Percentiles rank a stretch among this genome's conserved stretches.
These are phyloP conservation scores for Ataeniobius toweri DNA, from an alignment of 2,797 vertebrate genomes.

Conservation along the genomic window DNA sequence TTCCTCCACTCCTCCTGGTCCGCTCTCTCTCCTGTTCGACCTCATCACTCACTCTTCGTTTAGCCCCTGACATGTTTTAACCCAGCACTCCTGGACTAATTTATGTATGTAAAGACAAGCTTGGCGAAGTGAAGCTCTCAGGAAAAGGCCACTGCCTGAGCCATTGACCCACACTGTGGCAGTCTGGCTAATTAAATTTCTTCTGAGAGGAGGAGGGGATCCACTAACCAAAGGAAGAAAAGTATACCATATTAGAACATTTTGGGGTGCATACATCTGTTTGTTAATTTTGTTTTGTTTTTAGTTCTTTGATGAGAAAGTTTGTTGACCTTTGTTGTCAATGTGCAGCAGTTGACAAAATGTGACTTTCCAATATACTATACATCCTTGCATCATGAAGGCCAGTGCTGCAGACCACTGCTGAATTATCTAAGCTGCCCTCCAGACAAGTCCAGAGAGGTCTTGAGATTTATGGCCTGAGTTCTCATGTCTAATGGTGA, in stretches of 20 bases:
- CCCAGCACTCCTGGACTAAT: constrained; percentile 75
- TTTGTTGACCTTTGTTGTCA: constrained; percentile 51
- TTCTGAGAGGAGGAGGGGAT: constrained; percentile 69
- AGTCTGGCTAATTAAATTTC: constrained; percentile 78
- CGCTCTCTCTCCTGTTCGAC: constrained; percentile 73
- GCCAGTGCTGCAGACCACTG: constrained; percentile 53
- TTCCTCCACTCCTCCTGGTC: constrained; percentile 61
- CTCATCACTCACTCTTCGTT: constrained; percentile 84
- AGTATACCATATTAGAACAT: constrained; percentile 57
- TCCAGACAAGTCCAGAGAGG: constrained; percentile 63
- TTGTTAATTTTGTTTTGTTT: constrained; percentile 23
- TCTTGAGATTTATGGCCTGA: constrained; percentile 71
- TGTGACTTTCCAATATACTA: constrained; percentile 44
- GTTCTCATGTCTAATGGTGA: constrained; percentile 72
- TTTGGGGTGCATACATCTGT: constrained; percentile 39
- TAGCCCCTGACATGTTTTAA: constrained; percentile 80
- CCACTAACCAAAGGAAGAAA: constrained; percentile 46
- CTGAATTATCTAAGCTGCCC: constrained; percentile 69
- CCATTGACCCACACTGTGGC: constrained; percentile 68
- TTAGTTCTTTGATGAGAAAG: constrained; percentile 32
- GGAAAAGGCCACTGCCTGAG: constrained; percentile 74
- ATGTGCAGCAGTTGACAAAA: constrained; percentile 52
- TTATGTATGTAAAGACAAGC: constrained; percentile 75
- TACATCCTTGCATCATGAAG: constrained; percentile 58
- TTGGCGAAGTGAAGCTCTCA: constrained; percentile 75